Conservation (phyloP, 2,888 invertebrate genomes). For the Anoplius nigerrimus region DNA sequence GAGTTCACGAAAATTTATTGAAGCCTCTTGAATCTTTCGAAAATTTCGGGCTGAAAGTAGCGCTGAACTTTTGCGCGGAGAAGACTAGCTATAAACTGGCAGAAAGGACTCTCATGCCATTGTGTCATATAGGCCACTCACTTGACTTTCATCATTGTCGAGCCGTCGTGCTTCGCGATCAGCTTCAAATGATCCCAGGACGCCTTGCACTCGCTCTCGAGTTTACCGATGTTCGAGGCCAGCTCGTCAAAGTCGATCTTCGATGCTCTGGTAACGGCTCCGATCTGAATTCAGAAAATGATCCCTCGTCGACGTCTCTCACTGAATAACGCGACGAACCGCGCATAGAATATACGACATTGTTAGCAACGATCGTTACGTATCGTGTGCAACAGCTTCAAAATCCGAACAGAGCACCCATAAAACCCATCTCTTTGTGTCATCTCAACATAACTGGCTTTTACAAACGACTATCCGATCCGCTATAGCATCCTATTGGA, state of each 20-base stretch:
- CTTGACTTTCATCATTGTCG: slow-evolving; percentile 92
- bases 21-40: slow-evolving; percentile 49
- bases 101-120: background rate
- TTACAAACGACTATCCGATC: no score
- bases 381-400: no score
- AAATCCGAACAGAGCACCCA: no score
- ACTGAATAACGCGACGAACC: no score
- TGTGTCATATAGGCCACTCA: slow-evolving; percentile 69
- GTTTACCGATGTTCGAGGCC: slow-evolving; percentile 86
- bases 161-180: slow-evolving; percentile 95
- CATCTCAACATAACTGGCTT: no score
- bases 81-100: background rate
- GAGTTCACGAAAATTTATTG: slow-evolving; percentile 59
- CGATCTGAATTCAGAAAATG: slow-evolving; percentile 79
- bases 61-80: slow-evolving; percentile 3
- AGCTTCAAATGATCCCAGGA: slow-evolving; percentile 97
- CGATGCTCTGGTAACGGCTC: slow-evolving; percentile 91
- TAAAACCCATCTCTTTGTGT: no score
- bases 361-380: no score
- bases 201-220: slow-evolving; percentile 97
- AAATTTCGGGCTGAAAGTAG: slow-evolving; percentile 45
- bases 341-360: no score
- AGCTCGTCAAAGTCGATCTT: slow-evolving; percentile 97
- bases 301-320: background rate
- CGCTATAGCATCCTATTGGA: no score